Base-by-base conservation (phyloP, 2,797 vertebrate species). In the Coregonus suidteri region DNA sequence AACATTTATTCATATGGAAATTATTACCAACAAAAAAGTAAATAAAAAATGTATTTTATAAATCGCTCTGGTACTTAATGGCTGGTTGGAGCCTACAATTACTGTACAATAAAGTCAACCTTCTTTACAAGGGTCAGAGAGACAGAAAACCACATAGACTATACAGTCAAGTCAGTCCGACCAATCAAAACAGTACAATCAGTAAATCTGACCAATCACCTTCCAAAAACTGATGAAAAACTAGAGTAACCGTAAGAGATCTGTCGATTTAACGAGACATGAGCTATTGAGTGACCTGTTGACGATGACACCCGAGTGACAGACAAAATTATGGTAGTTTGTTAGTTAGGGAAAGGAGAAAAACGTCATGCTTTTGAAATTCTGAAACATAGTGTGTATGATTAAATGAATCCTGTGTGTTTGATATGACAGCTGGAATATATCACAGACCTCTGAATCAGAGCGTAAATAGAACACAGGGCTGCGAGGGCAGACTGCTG, bases 21-120 rank as follows among this genome's bases (percentile, higher is more conserved):
- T 84, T 80, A 76, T 91, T 91, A 89, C 75, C 91, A 88, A 88
- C 75, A 83, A 86, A 88, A 86, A 82, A 75, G 75, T 77, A 71
- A 68, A 51, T 41, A 65, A 54, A 41, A 79, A 65, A 71, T 72
- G 52, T 83, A 37, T 80, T 82, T 84, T 86, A 88, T 90, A 86
- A 89, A 89, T 91, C 64, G n/a, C 81, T 81, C 76, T 78, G 77
- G 77, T 81, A 73, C 70, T 88, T 83, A 52, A 85, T 75, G 87
- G 82, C 78, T 68, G 79, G 59, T 81, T 70, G 78, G 81, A 88
- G 85, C 79, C 86, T 76, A 71, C 80, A 88, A 86, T 89, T 89
- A 88, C 87, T 34, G 51, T 84, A 86, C 87, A 85, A 86, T 75
- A 79, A 85, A 78, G 80, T 74, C 65, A 68, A 80, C 77, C 80